Percentiles rank a stretch among this genome's conserved stretches.
phyloP scores from a whole-genome alignment of 2,797 vertebrate species.

The Notoglanidium macrostoma region DNA sequence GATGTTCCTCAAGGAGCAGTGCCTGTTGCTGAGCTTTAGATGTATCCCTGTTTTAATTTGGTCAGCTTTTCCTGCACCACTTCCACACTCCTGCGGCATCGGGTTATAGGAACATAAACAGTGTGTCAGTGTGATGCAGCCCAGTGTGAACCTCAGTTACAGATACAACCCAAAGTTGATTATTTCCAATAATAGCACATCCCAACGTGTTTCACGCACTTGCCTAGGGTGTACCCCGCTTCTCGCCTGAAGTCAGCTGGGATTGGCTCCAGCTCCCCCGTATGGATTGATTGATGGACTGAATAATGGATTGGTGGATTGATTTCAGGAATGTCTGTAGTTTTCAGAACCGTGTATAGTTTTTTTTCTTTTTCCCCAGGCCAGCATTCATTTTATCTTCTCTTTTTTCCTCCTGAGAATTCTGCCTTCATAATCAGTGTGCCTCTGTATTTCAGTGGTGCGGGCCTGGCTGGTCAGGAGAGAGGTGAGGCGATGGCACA shows the following conservation, averaged over 20 bases:
- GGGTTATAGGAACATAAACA: not conserved
- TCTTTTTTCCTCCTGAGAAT: not conserved
- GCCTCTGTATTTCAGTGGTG: conserved; percentile 69
- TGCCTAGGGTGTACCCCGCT: no score
- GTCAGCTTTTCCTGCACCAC: not conserved
- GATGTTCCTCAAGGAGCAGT: not conserved
- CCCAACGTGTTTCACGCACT: not conserved
- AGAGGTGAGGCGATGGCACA: conserved; percentile 74
- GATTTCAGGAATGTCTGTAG: no score
- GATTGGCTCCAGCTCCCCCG: no score
- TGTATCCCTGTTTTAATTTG: not conserved
- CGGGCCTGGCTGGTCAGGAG: conserved; percentile 86
- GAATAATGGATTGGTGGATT: no score
- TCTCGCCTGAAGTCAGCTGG: no score
- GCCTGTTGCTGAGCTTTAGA: not conserved
- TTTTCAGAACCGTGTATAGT: not conserved
- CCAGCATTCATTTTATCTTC: not conserved
- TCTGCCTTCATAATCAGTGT: not conserved
- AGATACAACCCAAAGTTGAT: not conserved
- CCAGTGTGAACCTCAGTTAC: not conserved
- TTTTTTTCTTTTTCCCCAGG: not conserved
- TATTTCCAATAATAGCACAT: not conserved
- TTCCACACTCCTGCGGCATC: not conserved
- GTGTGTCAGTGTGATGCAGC: not conserved
- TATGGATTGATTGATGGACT: no score